Evolutionary conservation across 2,113 vertebrate species (phyloP).

Genomic region (Montifringilla adamsi): DNA sequence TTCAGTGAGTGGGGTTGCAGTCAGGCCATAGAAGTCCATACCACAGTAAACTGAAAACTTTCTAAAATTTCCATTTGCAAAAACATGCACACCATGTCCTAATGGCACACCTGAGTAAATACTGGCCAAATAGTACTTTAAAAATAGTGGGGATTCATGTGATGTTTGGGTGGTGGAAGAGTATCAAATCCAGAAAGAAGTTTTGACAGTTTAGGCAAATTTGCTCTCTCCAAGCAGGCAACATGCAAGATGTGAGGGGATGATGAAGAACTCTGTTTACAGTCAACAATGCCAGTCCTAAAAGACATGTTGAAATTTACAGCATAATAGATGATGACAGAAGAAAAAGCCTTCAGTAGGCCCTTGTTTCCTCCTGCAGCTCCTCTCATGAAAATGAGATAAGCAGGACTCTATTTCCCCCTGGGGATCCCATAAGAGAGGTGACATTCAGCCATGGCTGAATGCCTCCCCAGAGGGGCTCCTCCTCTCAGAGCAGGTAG

Average conservation of each 20-base stretch:
- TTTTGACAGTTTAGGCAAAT: neutral
- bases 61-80: neutral
- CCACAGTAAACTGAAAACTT: neutral
- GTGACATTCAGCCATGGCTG: neutral
- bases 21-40: fast-evolving
- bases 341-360: neutral
- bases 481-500: neutral
- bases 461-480: neutral
- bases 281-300: neutral
- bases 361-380: neutral
- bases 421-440: neutral
- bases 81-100: neutral
- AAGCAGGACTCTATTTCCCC: neutral
- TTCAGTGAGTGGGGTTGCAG: neutral
- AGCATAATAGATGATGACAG: neutral
- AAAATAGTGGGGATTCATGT: neutral
- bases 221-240: neutral
- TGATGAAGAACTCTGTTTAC: neutral
- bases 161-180: neutral
- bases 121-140: neutral
- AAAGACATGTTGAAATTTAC: neutral
- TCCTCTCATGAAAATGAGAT: neutral
- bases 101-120: neutral
- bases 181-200: neutral
- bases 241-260: neutral